Percentiles rank a stretch among this genome's conserved stretches.
Evolutionary conservation across 2,113 vertebrate genomes (phyloP).

Genomic region (Sebastes fasciatus): DNA sequence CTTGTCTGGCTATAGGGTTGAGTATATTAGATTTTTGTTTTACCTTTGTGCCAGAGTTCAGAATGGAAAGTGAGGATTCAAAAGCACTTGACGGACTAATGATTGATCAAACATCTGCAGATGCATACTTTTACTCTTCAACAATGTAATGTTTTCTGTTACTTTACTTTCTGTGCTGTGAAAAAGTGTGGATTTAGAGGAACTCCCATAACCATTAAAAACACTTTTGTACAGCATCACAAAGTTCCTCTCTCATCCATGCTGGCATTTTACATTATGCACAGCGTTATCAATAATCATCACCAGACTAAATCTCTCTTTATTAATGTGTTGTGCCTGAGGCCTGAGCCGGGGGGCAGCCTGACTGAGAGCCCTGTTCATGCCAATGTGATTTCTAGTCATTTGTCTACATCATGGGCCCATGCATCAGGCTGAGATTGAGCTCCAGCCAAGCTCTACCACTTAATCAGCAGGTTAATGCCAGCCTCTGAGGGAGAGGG

Average conservation of each 20-base stretch:
- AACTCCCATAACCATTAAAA: constrained; percentile 25
- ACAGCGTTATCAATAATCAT: constrained; percentile 74
- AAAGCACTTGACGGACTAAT: not conserved
- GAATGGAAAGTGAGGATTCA: not conserved
- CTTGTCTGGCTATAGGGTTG: not conserved
- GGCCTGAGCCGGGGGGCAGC: constrained; percentile 63
- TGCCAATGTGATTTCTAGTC: constrained; percentile 74
- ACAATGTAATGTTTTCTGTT: not conserved
- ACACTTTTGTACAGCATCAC: constrained; percentile 37
- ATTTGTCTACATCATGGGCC: constrained; percentile 82
- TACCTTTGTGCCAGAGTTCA: not conserved
- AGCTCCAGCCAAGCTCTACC: constrained; percentile 81
- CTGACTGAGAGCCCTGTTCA: constrained; percentile 68
- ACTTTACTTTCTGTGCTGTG: not conserved
- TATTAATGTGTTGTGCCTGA: constrained; percentile 67
- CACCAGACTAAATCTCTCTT: constrained; percentile 64
- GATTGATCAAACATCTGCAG: not conserved
- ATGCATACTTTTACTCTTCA: not conserved
- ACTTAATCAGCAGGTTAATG: constrained; percentile 85
- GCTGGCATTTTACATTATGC: constrained; percentile 67
- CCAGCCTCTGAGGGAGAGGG: constrained; percentile 67
- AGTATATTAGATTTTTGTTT: not conserved
- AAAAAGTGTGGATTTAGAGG: not conserved
- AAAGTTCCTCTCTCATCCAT: constrained; percentile 47
- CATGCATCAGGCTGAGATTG: constrained; percentile 73